A percentile compares a stretch with the other conserved stretches of the same genome.
Evolutionary conservation across 2,888 invertebrate species (phyloP).

Genomic region (Melinaea marsaeus): DNA sequence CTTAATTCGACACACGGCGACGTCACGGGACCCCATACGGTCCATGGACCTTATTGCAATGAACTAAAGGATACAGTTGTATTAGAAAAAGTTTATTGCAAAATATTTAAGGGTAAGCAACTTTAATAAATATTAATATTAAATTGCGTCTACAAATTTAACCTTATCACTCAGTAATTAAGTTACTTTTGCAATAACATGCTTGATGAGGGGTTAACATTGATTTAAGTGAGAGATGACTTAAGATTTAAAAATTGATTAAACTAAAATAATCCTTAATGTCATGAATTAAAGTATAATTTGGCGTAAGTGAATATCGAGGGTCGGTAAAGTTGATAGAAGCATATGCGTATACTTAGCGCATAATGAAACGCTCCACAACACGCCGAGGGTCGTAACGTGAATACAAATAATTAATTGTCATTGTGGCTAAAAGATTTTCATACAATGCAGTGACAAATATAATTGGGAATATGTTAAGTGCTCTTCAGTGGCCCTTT

Average conservation of each 20-base stretch:
- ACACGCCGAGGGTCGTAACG: slow-evolving; percentile 36
- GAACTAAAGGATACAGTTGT: slow-evolving; percentile 15
- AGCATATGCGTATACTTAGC: slow-evolving; percentile 59
- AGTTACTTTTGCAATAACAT: slow-evolving; percentile 9
- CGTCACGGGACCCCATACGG: slow-evolving; percentile 21
- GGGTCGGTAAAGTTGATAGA: slow-evolving; percentile 27
- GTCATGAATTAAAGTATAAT: background rate
- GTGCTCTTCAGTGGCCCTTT: slow-evolving; percentile 7
- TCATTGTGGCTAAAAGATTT: slow-evolving; percentile 46
- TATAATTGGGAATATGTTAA: slow-evolving; percentile 42
- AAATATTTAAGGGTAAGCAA: slow-evolving; percentile 21
- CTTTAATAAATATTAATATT: slow-evolving; percentile 10
- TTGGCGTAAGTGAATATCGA: slow-evolving; percentile 1
- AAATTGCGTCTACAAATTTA: slow-evolving; percentile 6
- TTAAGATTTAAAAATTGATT: too few relatives aligned
- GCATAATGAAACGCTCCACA: slow-evolving; percentile 47
- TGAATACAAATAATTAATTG: slow-evolving; percentile 52
- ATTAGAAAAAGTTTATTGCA: slow-evolving; percentile 22
- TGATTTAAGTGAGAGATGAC: background rate
- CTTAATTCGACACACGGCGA: slow-evolving; percentile 56
- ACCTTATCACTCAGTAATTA: slow-evolving; percentile 1
- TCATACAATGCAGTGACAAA: slow-evolving; percentile 35
- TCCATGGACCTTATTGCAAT: background rate
- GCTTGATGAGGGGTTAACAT: slow-evolving; percentile 11
- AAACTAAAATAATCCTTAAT: too few relatives aligned